Evolutionary conservation across 2,888 invertebrate species (phyloP).

Genomic region (Seira ritae): DNA sequence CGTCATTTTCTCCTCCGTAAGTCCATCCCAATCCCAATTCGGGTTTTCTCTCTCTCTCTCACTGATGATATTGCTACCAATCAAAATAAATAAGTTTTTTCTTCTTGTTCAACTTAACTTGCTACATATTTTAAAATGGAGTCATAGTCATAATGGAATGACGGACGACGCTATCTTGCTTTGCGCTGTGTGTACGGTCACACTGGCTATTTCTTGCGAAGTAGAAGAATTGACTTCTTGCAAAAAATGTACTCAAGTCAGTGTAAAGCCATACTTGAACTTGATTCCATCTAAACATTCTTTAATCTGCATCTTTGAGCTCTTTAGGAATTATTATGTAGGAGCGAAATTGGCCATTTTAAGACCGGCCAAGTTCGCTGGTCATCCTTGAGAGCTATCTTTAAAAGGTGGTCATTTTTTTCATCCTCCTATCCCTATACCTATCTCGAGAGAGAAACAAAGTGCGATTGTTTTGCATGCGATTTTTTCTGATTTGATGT

Average conservation of each 20-base stretch:
- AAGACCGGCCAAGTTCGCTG: constrained; percentile 50
- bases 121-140: background rate
- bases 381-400: constrained; percentile 57
- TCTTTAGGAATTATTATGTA: constrained; percentile 35
- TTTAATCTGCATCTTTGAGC: constrained; percentile 26
- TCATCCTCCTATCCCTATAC: background rate
- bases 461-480: constrained; percentile 19
- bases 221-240: background rate
- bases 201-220: constrained; percentile 16
- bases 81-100: constrained; percentile 18
- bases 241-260: too few relatives aligned
- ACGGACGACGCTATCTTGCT: constrained; percentile 19
- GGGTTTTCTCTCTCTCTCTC: background rate
- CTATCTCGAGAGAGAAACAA: background rate
- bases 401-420: constrained; percentile 51
- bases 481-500: constrained; percentile 7
- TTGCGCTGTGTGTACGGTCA: background rate
- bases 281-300: constrained; percentile 3
- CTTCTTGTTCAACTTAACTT: constrained; percentile 10
- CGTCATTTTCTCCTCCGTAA: background rate
- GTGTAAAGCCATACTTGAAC: constrained; percentile 41
- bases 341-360: constrained; percentile 57
- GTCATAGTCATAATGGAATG: constrained; percentile 18
- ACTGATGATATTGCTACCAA: constrained; percentile 29
- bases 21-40: constrained; percentile 28